Base-by-base conservation (phyloP, 2,888 invertebrate genomes). In the Polymixis lichenea region DNA sequence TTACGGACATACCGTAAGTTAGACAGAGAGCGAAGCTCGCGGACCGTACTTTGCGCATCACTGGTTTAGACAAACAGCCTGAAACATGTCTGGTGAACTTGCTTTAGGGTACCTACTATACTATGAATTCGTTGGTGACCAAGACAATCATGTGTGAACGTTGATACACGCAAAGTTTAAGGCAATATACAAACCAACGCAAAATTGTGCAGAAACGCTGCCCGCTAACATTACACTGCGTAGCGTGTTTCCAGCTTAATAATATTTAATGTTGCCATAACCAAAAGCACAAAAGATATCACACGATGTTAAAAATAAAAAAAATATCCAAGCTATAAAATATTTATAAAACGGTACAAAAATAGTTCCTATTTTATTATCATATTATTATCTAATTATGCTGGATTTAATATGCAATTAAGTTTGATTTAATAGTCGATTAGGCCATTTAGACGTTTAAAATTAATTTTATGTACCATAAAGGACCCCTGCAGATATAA, bases 391-490 rank as follows among this genome's bases (percentile, higher is more conserved):
- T 70, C 32, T 77, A 71, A 75, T 69, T 71, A 66, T 56, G 62
- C 60, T 71, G 32, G 28, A 62, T 71, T 17, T 72, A 69, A 75
- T 38, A 78, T 60, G 53, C 70, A 79, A 79, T 85, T 77, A 75
- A 82, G 77, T 60, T 32, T 77, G 49, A 86, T 83, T 73, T 77
- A 80, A 61, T 46, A 51, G 28, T 15, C 60, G 22, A 71, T 68
- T 51, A 56, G 46, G 7, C 1, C 8, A 60, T 67, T 69, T 69
- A 62, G 38, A 58, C 53, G 38, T 69, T 67, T 60, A 0, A 70
- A 65, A 80, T 72, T 66, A 46, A 83, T 72, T 78, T 72, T 70
- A 70, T 78, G 53, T 58, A 49, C 65, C 60, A 78, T 83, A 56
- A 78, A 46, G 25, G 19, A 32, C 32, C 2, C 32, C 32, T n/a